A percentile compares a stretch with the other conserved stretches of the same genome.
phyloP scores from a whole-genome alignment of 2,888 invertebrate species.

The Pachymerium ferrugineum region DNA sequence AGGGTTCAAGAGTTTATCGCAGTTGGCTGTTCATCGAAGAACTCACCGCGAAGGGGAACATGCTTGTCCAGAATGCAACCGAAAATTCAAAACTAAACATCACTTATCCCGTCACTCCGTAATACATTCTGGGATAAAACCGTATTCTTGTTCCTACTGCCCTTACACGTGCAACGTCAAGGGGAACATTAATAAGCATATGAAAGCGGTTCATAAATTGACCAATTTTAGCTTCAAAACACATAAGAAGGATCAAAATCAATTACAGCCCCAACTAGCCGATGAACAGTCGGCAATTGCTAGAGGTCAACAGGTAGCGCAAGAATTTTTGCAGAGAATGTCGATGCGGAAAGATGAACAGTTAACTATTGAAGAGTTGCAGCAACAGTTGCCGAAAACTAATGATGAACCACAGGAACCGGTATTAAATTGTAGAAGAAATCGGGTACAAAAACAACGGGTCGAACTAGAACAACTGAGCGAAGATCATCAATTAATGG shows the following conservation, averaged over 20 bases:
- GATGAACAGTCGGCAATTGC: slow-evolving; percentile 22
- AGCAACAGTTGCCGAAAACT: not conserved
- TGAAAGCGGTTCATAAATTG: slow-evolving; percentile 40
- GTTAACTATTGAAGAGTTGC: slow-evolving; percentile 33
- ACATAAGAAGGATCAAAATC: not conserved
- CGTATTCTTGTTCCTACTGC: slow-evolving; percentile 41
- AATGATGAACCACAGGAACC: not conserved
- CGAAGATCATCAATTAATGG: too few species aligned
- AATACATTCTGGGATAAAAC: slow-evolving; percentile 37
- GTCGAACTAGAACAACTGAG: not conserved
- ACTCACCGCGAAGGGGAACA: slow-evolving; percentile 34
- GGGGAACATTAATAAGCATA: slow-evolving; percentile 42
- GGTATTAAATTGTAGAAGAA: not conserved
- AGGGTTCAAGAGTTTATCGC: slow-evolving; percentile 34
- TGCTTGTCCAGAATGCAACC: slow-evolving; percentile 32
- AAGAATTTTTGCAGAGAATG: slow-evolving; percentile 33
- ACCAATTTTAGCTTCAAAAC: slow-evolving; percentile 39
- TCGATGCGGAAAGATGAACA: slow-evolving; percentile 35
- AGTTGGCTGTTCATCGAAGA: slow-evolving; percentile 35
- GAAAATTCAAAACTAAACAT: slow-evolving; percentile 40
- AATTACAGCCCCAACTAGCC: not conserved
- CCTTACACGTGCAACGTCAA: slow-evolving; percentile 41
- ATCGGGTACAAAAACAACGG: not conserved
- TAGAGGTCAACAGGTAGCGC: slow-evolving; percentile 33
- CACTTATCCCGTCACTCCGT: slow-evolving; percentile 39